phyloP scores from a whole-genome alignment of 2,113 vertebrate genomes.

The Nansenia antarctica region DNA sequence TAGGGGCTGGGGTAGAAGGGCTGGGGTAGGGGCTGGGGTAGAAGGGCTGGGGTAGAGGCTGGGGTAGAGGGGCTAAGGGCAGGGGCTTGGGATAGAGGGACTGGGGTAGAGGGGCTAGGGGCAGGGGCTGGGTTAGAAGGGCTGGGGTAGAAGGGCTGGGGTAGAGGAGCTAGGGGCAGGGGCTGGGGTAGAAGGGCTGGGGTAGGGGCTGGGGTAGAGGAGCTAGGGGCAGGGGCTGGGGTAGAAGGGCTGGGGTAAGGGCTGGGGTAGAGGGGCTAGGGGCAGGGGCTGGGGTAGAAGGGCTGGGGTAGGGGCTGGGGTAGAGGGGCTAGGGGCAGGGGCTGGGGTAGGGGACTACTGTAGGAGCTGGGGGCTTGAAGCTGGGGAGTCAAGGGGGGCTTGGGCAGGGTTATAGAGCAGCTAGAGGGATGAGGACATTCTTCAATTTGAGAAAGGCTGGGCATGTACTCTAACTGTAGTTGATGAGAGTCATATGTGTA shows the following conservation, averaged over 20 bases:
- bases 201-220: no score
- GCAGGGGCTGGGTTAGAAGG: no score
- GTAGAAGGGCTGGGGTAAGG: not conserved
- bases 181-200: not conserved
- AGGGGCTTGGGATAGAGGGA: not conserved
- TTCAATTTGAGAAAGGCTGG: no score
- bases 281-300: not conserved
- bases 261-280: not conserved
- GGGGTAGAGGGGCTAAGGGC: not conserved
- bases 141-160: not conserved
- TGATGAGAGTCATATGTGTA: not conserved
- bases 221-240: constrained; percentile 24
- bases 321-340: not conserved
- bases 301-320: not conserved
- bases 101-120: no score
- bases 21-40: not conserved
- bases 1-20: not conserved
- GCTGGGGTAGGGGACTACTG: not conserved
- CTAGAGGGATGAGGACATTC: no score
- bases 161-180: not conserved
- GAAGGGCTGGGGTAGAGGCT: not conserved
- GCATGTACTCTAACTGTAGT: no score
- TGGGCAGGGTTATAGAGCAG: not conserved
- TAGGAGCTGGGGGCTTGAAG: no score
- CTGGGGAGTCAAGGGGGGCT: not conserved